phyloP scores from a whole-genome alignment of 2,113 vertebrate species.

The Rhipidura dahli region DNA sequence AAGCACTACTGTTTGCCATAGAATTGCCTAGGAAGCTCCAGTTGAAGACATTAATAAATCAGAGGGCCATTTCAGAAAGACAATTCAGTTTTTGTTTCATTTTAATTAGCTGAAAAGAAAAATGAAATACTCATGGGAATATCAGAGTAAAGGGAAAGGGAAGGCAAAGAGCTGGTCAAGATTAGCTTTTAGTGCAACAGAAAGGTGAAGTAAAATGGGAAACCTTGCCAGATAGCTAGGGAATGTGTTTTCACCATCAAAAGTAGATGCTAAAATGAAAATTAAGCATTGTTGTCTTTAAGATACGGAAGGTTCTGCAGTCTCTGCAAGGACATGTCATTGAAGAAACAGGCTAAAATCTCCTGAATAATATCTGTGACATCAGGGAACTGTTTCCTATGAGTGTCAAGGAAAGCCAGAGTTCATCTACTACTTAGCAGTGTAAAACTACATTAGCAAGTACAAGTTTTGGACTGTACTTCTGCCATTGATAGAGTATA shows the following conservation, averaged over 20 bases:
- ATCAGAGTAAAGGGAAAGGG: neutral
- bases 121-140: neutral
- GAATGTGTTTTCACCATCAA: neutral
- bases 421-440: neutral
- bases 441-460: neutral
- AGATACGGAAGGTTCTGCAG: neutral
- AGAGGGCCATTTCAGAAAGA: neutral
- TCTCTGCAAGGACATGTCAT: neutral
- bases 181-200: neutral
- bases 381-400: neutral
- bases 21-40: neutral
- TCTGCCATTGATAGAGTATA: neutral
- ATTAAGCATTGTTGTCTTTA: neutral
- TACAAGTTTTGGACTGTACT: neutral
- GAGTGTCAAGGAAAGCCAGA: neutral
- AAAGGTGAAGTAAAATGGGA: neutral
- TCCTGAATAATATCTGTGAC: neutral
- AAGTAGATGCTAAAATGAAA: neutral
- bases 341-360: neutral
- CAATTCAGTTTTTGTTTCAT: neutral
- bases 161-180: neutral
- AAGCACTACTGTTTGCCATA: neutral
- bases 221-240: neutral
- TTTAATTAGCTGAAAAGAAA: neutral
- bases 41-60: neutral